Percentiles rank a stretch among this genome's conserved stretches.
Evolutionary conservation across 2,888 invertebrate genomes (phyloP).

Genomic region (Quadriops clusia): DNA sequence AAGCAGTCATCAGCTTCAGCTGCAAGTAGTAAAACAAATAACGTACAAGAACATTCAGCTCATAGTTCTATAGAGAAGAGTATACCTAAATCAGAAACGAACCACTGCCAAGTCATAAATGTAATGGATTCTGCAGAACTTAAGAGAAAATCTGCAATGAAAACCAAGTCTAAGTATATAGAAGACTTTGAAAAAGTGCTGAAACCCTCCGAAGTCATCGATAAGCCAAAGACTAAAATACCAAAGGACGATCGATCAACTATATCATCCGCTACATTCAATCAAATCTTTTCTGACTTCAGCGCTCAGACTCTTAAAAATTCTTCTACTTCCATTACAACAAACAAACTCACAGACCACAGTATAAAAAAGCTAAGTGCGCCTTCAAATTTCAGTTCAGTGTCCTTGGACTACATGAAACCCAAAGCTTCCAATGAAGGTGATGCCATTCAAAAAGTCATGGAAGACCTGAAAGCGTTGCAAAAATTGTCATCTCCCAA

Average conservation of each 20-base stretch:
- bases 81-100: slow-evolving; percentile 16
- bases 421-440: slow-evolving; percentile 19
- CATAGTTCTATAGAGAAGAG: too few species aligned
- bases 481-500: slow-evolving; percentile 34
- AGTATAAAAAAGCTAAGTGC: slow-evolving; percentile 5
- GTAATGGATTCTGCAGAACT: slow-evolving; percentile 22
- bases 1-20: too few species aligned
- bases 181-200: slow-evolving; percentile 12
- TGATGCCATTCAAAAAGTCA: slow-evolving; percentile 38
- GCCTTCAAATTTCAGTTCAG: not conserved
- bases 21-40: too few species aligned
- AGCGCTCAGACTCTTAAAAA: not conserved
- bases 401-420: slow-evolving; percentile 13
- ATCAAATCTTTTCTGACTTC: too few species aligned
- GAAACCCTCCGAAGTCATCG: slow-evolving; percentile 7
- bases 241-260: slow-evolving; percentile 7
- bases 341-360: slow-evolving; percentile 3
- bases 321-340: not conserved
- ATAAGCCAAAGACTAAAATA: slow-evolving; percentile 10
- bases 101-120: slow-evolving; percentile 30
- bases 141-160: slow-evolving; percentile 19
- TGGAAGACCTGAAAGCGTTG: slow-evolving; percentile 38
- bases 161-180: slow-evolving; percentile 20
- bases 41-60: too few species aligned
- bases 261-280: too few species aligned